Conservation (phyloP, 2,888 invertebrate species). For the Melieria crassipennis region DNA sequence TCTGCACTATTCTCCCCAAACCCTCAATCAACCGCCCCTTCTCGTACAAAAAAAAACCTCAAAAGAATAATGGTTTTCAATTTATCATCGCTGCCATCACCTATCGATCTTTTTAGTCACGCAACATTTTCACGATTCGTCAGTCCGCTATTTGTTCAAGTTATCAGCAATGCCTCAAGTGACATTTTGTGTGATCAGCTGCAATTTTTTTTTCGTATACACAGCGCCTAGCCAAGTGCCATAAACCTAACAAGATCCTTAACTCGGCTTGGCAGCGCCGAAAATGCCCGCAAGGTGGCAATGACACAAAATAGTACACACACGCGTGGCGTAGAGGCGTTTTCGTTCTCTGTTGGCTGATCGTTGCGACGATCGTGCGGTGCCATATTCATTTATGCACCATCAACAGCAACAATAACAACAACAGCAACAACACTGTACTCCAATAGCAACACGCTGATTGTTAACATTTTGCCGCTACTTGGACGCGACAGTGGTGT, state of each 20-base stretch:
- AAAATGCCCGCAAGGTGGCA: background rate
- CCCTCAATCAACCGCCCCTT: no score
- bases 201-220: background rate
- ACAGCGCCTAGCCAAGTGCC: background rate
- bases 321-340: background rate
- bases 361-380: background rate
- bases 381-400: conserved; percentile 20
- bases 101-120: background rate
- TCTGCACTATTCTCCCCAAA: no score
- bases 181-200: background rate
- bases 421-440: conserved; percentile 10
- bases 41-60: no score
- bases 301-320: background rate
- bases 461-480: conserved; percentile 2
- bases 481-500: background rate
- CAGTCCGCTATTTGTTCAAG: background rate
- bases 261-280: background rate
- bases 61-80: no score
- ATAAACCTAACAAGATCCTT: background rate
- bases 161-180: background rate
- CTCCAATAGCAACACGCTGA: conserved; percentile 1
- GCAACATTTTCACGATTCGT: background rate
- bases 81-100: no score
- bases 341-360: background rate
- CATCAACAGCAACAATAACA: conserved; percentile 36